phyloP scores from a whole-genome alignment of 92 coral and sea anemone species.

The Phymanthus crucifer region DNA sequence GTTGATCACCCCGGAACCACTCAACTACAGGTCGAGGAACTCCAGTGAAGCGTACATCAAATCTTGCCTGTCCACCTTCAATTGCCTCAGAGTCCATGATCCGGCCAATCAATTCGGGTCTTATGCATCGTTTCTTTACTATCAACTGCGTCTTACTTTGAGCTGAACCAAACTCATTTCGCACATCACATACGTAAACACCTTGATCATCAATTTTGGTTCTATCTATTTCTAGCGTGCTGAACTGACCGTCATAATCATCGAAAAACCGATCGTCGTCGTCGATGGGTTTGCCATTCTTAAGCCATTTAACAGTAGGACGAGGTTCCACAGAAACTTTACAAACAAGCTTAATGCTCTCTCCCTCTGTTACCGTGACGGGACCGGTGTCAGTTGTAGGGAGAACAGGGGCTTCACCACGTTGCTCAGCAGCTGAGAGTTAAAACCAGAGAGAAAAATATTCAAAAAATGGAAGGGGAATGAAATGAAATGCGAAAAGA shows the following conservation, averaged over 20 bases:
- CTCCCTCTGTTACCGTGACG: constrained; percentile 74
- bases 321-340: constrained; percentile 60
- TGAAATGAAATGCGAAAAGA: not conserved
- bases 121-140: constrained; percentile 62
- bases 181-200: constrained; percentile 68
- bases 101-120: constrained; percentile 73
- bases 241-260: constrained; percentile 56
- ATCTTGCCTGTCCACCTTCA: constrained; percentile 76
- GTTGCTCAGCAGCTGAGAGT: constrained; percentile 53
- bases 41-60: constrained; percentile 76
- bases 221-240: constrained; percentile 62
- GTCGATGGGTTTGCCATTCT: constrained; percentile 63
- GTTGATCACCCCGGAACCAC: constrained; percentile 72
- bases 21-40: constrained; percentile 64
- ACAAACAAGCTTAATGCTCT: constrained; percentile 67
- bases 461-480: not conserved
- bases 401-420: constrained; percentile 69
- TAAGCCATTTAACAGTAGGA: constrained; percentile 63
- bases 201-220: constrained; percentile 76
- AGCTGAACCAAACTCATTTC: constrained; percentile 66
- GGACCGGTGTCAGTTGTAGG: constrained; percentile 53
- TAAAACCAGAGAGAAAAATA: not conserved
- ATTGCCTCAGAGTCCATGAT: constrained; percentile 71
- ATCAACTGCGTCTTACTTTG: constrained; percentile 66
- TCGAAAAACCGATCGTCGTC: constrained; percentile 71